Conservation (phyloP, 2,113 vertebrate genomes). For the Alethe castanea region DNA sequence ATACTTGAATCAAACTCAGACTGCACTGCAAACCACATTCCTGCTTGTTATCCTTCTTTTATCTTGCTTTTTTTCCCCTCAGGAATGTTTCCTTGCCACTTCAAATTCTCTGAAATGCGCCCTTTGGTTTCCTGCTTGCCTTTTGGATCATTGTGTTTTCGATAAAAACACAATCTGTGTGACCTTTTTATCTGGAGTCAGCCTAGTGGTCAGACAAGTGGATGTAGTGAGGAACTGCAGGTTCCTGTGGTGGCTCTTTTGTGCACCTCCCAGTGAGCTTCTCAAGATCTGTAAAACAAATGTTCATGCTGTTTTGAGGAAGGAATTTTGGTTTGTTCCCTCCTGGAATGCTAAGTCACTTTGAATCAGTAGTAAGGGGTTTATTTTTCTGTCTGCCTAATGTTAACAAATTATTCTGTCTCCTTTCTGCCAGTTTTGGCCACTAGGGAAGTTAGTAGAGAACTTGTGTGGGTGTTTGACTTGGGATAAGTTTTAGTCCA, state of each 20-base stretch:
- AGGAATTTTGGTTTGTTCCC: not conserved
- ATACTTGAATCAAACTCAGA: not conserved
- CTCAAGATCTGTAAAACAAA: not conserved
- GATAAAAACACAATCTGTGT: not conserved
- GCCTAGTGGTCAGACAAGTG: accelerated
- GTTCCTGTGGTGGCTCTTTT: not conserved
- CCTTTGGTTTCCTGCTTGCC: not conserved
- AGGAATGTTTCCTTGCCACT: not conserved
- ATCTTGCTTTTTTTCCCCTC: not conserved
- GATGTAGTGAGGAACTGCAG: not conserved
- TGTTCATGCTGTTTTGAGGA: not conserved
- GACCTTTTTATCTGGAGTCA: not conserved
- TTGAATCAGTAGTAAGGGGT: not conserved
- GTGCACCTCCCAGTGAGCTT: not conserved
- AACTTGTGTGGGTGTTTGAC: not conserved
- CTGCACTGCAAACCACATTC: not conserved
- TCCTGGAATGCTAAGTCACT: not conserved
- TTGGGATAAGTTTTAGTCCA: not conserved
- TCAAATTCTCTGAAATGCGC: not conserved
- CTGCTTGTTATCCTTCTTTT: not conserved
- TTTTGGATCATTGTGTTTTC: not conserved
- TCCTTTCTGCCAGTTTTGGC: not conserved
- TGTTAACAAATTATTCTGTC: not conserved
- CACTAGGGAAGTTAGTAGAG: not conserved
- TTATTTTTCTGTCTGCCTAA: not conserved